Evolutionary conservation across 1,140 invertebrate genomes (phyloP).

Genomic region (Zophobas morio): DNA sequence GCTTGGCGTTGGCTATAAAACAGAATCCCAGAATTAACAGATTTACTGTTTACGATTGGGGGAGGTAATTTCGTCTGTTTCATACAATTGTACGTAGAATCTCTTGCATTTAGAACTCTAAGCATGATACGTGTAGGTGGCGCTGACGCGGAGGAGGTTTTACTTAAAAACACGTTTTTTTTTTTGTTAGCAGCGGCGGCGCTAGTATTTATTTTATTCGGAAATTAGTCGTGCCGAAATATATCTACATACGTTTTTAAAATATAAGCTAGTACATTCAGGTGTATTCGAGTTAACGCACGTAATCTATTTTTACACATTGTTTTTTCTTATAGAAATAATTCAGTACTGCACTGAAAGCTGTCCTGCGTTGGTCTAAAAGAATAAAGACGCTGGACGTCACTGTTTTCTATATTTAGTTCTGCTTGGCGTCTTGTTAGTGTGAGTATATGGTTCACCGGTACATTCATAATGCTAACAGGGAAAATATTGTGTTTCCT

Average conservation of each 20-base stretch:
- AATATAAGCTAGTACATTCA: no score
- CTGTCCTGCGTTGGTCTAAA: no score
- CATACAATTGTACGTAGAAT: neutral
- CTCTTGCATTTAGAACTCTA: constrained; percentile 2
- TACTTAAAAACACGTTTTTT: neutral
- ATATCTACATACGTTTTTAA: no score
- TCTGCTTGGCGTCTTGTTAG: constrained; percentile 25
- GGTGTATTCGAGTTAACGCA: no score
- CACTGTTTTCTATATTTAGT: constrained; percentile 19
- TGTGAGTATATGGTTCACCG: constrained; percentile 27
- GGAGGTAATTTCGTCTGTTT: neutral
- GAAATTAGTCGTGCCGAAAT: no score
- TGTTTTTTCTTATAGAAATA: no score
- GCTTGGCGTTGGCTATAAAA: neutral
- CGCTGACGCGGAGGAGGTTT: neutral
- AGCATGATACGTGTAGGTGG: neutral
- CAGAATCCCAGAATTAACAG: constrained; percentile 7
- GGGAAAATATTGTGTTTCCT: constrained; percentile 27
- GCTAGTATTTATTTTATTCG: no score
- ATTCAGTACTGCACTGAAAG: no score
- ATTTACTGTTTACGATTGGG: neutral
- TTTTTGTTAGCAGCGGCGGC: no score
- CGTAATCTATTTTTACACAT: no score
- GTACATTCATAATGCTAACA: constrained; percentile 27
- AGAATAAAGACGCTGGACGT: constrained; percentile 15